Percentiles rank a stretch among this genome's conserved stretches.
These are phyloP conservation scores for Brachyopa scutellaris DNA, from an alignment of 2,888 invertebrate species.

Conservation along the genomic window DNA sequence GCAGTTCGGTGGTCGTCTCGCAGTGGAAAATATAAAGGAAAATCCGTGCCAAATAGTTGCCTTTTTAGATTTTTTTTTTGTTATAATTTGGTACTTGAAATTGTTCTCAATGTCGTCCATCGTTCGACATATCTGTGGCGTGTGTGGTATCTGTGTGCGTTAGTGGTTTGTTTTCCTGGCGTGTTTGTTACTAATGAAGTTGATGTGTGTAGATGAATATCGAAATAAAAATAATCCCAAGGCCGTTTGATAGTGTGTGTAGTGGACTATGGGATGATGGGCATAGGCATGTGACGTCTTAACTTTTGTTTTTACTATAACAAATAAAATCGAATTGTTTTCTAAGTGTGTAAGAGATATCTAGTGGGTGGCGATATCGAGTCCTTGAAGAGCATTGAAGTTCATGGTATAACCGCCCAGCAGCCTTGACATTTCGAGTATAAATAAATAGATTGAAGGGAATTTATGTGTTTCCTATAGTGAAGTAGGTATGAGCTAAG, in stretches of 20 bases:
- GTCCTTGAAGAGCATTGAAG: slow-evolving; percentile 42
- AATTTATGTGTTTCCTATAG: background rate
- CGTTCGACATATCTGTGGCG: slow-evolving; percentile 19
- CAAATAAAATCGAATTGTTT: background rate
- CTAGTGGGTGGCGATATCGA: background rate
- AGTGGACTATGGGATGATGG: too few species aligned
- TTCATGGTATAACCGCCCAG: slow-evolving; percentile 45
- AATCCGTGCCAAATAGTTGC: slow-evolving; percentile 30
- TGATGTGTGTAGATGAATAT: background rate
- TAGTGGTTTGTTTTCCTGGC: slow-evolving; percentile 5
- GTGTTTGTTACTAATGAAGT: slow-evolving; percentile 10
- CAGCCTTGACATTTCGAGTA: slow-evolving; percentile 18
- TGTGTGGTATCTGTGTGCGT: slow-evolving; percentile 11
- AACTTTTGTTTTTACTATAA: slow-evolving; percentile 2
- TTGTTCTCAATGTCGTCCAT: slow-evolving; percentile 49
- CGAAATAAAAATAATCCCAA: slow-evolving; percentile 31
- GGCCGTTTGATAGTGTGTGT: slow-evolving; percentile 11
- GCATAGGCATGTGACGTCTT: slow-evolving; percentile 46
- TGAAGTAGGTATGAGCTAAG: too few species aligned
- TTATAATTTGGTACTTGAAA: slow-evolving; percentile 50
- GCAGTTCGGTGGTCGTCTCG: slow-evolving; percentile 26
- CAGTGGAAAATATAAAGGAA: slow-evolving; percentile 3
- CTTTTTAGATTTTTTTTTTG: slow-evolving; percentile 24
- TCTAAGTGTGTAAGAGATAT: background rate
- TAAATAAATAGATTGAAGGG: background rate